Conservation (phyloP, 2,113 vertebrate genomes). For the Eulemur rufifrons region DNA sequence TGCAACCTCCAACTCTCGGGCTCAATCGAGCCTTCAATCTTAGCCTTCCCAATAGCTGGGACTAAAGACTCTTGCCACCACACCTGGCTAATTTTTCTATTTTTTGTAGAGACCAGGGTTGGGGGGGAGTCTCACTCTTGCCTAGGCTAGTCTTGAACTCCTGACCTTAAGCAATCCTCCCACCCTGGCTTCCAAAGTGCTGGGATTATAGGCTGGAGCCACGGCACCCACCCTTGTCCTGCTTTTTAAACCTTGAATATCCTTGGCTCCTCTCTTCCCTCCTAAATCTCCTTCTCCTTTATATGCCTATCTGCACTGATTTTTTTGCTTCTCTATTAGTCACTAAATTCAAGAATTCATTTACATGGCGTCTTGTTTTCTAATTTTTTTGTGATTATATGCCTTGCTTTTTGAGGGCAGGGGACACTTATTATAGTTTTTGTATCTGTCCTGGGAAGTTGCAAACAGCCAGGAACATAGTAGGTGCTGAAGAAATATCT, state of each 20-base stretch:
- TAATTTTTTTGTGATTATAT: not conserved
- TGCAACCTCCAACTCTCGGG: too few relatives aligned
- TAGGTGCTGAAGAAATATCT: conserved; percentile 14
- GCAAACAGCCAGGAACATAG: not conserved
- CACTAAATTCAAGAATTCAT: not conserved
- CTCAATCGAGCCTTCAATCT: too few relatives aligned
- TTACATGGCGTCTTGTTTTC: not conserved
- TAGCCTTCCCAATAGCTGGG: too few relatives aligned
- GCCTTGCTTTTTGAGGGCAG: not conserved
- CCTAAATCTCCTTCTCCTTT: not conserved
- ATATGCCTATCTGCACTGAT: not conserved
- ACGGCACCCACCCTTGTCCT: not conserved
- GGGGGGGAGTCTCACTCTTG: too few relatives aligned
- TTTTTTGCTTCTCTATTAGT: not conserved
- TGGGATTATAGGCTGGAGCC: too few relatives aligned
- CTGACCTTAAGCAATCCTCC: too few relatives aligned
- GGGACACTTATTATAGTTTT: not conserved
- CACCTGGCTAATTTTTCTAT: too few relatives aligned
- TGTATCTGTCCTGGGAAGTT: not conserved
- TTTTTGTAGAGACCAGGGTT: too few relatives aligned
- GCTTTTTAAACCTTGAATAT: not conserved
- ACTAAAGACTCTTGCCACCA: too few relatives aligned
- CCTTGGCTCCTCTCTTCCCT: not conserved
- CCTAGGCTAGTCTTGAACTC: too few relatives aligned
- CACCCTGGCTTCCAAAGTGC: too few relatives aligned